Evolutionary conservation across 2,888 invertebrate species (phyloP), one percentile per base, ranked within the genome.

Genomic region (Andrena minutula): DNA sequence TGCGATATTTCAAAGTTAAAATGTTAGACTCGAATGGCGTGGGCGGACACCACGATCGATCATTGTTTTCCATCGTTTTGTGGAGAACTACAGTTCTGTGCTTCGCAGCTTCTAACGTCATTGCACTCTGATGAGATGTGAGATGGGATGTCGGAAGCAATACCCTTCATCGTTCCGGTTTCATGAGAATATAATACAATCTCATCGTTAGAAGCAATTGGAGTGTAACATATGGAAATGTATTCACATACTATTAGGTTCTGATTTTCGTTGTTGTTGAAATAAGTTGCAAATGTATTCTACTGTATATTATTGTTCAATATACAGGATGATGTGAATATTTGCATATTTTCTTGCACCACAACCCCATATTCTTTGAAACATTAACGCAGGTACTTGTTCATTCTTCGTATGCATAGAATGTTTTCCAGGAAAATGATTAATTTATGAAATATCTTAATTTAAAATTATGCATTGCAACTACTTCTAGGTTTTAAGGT

Each of bases 1-100:
- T 77, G 79, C 83, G 79, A 89, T 89, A 89, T 89, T 87, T 89
- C 89, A 87, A 86, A 88, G 74, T 87, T 89, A 87, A 89, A 88
- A 84, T 85, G 87, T 87, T 83, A 75, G 83, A 69, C 51, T 72
- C 73, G 82, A 81, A 89, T 87, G 79, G 85, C 63, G 74, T 72
- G 85, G 89, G 86, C 89, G 86, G 85, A 78, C 78, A 79, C 65
- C 53, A 32, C 86, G 81, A 89, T 89, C 87, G 87, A 83, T 89
- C 89, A 88, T 87, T 84, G 85, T 86, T 88, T 88, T 80, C 84
- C 74, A 75, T 70, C 80, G 79, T 84, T 74, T 68, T 74, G 63
- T 58, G 20, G 26, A 32, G 64, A 63, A 49, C 56, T 74, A 68
- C 64, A 75, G 74, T 65, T 56, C 74, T 60, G 71, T 56, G 35